Conservation (phyloP, 2,113 vertebrate genomes). For the Cyanoramphus novaezelandiae region DNA sequence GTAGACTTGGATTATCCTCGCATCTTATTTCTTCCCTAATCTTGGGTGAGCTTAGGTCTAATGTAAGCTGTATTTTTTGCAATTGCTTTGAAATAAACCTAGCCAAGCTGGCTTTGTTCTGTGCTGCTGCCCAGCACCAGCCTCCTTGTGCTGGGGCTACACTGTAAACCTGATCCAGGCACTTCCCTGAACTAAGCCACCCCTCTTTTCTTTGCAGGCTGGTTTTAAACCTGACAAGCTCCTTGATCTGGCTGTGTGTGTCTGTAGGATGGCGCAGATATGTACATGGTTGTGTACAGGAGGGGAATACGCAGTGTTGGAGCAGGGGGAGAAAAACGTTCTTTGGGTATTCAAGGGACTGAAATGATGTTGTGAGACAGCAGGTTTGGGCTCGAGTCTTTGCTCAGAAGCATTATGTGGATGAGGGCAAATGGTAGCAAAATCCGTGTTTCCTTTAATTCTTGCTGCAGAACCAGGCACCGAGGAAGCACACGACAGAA, state of each 20-base stretch:
- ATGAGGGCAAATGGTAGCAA: background rate
- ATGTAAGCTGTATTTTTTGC: background rate
- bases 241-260: background rate
- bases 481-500: rapidly evolving
- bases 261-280: background rate
- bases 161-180: rapidly evolving
- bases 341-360: background rate
- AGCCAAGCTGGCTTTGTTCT: background rate
- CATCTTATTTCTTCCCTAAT: background rate
- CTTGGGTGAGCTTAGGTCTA: background rate
- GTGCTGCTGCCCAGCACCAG: background rate
- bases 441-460: background rate
- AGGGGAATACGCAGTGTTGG: background rate
- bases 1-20: background rate
- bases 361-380: background rate
- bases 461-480: background rate
- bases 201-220: background rate
- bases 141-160: rapidly evolving
- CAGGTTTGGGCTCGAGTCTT: background rate
- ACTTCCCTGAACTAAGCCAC: background rate
- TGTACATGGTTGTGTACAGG: rapidly evolving
- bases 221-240: background rate
- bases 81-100: background rate
- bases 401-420: background rate
- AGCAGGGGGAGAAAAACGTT: background rate